A percentile compares a stretch with the other conserved stretches of the same genome.
phyloP scores from a whole-genome alignment of 2,797 vertebrate species.

The Sebastes cheni region DNA sequence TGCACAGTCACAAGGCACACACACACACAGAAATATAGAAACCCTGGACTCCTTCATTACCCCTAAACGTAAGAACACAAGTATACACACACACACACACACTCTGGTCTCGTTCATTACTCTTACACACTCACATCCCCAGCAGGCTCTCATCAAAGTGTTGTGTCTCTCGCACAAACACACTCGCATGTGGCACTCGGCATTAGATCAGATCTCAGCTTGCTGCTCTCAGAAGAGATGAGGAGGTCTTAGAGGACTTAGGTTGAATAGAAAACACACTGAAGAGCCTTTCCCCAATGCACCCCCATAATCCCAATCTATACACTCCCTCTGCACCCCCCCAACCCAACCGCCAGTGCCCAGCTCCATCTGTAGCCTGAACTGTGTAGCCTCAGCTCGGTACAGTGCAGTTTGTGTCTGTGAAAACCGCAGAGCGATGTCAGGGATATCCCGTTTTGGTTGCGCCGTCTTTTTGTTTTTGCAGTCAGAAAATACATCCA shows the following conservation, averaged over 20 bases:
- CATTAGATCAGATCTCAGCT: constrained; percentile 81
- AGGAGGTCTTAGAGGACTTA: constrained; percentile 78
- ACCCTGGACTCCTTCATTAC: constrained; percentile 63
- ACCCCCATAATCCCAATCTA: constrained; percentile 72
- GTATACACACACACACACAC: constrained; percentile 9
- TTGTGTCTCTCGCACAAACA: constrained; percentile 54
- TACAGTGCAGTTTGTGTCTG: not conserved
- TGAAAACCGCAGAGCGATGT: not conserved
- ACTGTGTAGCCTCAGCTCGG: not conserved
- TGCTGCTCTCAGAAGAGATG: constrained; percentile 75
- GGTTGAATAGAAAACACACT: constrained; percentile 75
- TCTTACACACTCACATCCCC: constrained; percentile 55
- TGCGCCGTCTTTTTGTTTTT: not conserved
- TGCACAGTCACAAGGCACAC: constrained; percentile 47
- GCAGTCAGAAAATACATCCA: constrained; percentile 1
- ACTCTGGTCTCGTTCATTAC: constrained; percentile 43
- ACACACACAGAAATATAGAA: constrained; percentile 60
- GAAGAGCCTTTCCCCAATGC: constrained; percentile 69
- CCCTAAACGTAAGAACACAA: constrained; percentile 48
- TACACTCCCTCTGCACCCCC: constrained; percentile 53
- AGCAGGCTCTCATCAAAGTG: constrained; percentile 74
- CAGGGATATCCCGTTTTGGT: not conserved
- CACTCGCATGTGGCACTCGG: constrained; percentile 76
- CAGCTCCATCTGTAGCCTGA: constrained; percentile 57
- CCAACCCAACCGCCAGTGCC: constrained; percentile 29